Percentiles rank a stretch among this genome's conserved stretches.
Evolutionary conservation across 2,888 invertebrate species (phyloP).

Genomic region (Callyntrura sp.): DNA sequence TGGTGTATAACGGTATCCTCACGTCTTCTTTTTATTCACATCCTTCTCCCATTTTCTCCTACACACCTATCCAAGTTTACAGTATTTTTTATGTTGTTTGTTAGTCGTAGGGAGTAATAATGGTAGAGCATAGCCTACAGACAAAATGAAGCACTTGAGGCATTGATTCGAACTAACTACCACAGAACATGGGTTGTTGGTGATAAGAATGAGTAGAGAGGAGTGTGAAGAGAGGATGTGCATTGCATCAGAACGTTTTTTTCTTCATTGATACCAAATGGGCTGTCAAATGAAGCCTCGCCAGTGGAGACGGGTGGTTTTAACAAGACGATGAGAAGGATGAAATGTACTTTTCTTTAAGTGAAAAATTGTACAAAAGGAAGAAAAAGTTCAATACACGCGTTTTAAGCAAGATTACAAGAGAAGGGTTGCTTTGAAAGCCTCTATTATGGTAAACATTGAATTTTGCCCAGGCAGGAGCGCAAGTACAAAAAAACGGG

Average conservation of each 20-base stretch:
- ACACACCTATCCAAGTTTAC: not conserved
- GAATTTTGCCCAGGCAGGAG: too few species aligned
- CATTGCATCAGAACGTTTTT: constrained; percentile 65
- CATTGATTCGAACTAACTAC: constrained; percentile 31
- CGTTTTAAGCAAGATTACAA: not conserved
- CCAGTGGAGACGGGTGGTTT: constrained; percentile 20
- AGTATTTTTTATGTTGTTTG: not conserved
- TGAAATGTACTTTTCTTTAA: constrained; percentile 2
- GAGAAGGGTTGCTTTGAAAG: too few species aligned
- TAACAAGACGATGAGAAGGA: constrained; percentile 22
- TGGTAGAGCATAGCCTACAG: constrained; percentile 12
- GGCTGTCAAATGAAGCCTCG: constrained; percentile 45
- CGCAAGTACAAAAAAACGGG: too few species aligned
- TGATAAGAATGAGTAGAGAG: not conserved
- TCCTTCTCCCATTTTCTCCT: constrained; percentile 8
- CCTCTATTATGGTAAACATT: too few species aligned
- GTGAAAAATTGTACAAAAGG: not conserved
- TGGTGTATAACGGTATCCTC: too few species aligned
- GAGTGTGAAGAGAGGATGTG: constrained; percentile 16
- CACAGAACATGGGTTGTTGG: not conserved
- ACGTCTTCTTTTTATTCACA: constrained; percentile 9
- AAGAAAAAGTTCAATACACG: constrained; percentile 15
- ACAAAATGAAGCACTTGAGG: not conserved
- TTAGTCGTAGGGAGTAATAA: too few species aligned
- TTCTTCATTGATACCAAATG: constrained; percentile 39